Conservation (phyloP, 2,797 vertebrate species). For the Meriones psammophilus region DNA sequence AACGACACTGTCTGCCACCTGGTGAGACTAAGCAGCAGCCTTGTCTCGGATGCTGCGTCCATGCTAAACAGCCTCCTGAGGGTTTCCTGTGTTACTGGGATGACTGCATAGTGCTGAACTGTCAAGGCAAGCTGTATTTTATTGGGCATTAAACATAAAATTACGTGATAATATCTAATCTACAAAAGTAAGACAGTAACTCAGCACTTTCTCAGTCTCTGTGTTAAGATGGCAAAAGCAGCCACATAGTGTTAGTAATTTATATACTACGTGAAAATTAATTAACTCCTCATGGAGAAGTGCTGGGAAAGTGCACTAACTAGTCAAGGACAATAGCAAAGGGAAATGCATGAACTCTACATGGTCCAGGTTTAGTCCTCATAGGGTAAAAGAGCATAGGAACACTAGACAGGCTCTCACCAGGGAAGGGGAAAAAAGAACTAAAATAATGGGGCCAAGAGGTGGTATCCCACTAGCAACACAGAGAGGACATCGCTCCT, state of each 20-base stretch:
- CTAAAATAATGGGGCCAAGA: not conserved
- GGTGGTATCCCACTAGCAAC: not conserved
- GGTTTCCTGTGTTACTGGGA: not conserved
- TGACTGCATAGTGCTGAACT: not conserved
- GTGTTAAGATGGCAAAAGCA: not conserved
- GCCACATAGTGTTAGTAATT: not conserved
- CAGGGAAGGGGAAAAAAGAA: no score
- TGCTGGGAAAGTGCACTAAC: not conserved
- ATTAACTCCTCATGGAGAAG: not conserved
- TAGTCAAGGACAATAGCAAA: not conserved
- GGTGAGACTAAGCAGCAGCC: not conserved
- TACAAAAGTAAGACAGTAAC: no score
- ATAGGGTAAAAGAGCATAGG: not conserved
- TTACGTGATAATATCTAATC: not conserved
- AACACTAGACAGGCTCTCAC: not conserved
- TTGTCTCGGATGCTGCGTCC: not conserved
- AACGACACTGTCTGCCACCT: not conserved
- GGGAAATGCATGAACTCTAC: not conserved
- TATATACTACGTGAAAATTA: not conserved
- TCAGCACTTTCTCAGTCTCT: not conserved
- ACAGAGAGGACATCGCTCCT: not conserved
- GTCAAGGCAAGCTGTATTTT: not conserved
- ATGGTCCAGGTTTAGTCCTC: not conserved
- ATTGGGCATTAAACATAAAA: not conserved
- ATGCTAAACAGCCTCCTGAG: not conserved